Evolutionary conservation across 2,888 invertebrate genomes (phyloP).

Genomic region (Thecophora atra): DNA sequence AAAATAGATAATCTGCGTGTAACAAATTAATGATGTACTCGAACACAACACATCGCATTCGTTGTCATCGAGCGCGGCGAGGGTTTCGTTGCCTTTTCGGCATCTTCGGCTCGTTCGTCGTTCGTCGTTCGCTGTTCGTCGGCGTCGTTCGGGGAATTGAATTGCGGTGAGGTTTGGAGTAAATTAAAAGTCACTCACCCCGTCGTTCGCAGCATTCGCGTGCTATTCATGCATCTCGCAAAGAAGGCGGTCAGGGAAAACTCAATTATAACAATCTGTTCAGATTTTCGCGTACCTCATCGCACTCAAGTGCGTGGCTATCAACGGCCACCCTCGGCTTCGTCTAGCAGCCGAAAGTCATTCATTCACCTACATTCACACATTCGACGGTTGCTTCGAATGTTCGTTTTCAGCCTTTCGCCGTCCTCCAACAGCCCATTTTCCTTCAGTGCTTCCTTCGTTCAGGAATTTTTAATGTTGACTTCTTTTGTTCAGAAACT

Average conservation of each 20-base stretch:
- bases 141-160: conserved; percentile 49
- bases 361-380: too few species aligned
- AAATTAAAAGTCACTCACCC: conserved; percentile 66
- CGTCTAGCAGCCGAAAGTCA: not conserved
- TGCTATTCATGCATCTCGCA: conserved; percentile 38
- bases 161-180: conserved; percentile 60
- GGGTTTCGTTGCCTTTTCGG: conserved; percentile 31
- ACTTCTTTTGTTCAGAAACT: too few species aligned
- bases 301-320: conserved; percentile 37
- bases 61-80: conserved; percentile 28
- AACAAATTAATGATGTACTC: conserved; percentile 61
- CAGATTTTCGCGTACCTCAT: conserved; percentile 59
- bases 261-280: conserved; percentile 67
- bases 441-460: not conserved
- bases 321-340: conserved; percentile 33
- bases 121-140: conserved; percentile 33
- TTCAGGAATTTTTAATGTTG: too few species aligned
- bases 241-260: conserved; percentile 54
- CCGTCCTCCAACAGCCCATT: too few species aligned
- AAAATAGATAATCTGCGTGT: conserved; percentile 62
- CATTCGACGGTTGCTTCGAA: too few species aligned
- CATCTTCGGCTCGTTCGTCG: conserved; percentile 41
- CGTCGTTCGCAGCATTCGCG: conserved; percentile 53
- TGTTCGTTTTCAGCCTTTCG: too few species aligned
- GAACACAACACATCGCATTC: conserved; percentile 28